phyloP scores from a whole-genome alignment of 2,113 vertebrate genomes.

The Paramisgurnus dabryanus region DNA sequence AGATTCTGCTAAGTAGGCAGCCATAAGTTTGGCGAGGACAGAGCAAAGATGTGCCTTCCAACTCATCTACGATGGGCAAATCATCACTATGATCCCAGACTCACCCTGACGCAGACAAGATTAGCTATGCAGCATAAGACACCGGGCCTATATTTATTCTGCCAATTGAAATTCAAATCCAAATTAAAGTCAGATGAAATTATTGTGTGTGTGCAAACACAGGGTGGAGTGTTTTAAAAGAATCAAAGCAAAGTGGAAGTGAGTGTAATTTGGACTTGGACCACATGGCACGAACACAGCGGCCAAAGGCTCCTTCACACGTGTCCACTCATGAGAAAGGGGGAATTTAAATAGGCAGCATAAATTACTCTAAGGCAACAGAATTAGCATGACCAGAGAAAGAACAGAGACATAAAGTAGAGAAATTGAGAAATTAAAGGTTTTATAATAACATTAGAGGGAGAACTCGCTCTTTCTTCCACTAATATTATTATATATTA shows the following conservation, averaged over 20 bases:
- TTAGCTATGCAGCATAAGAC: neutral
- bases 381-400: neutral
- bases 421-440: neutral
- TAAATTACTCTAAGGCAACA: neutral
- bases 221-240: neutral
- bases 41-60: neutral
- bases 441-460: no score
- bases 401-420: neutral
- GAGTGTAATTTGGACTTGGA: constrained; percentile 20
- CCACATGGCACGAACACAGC: constrained; percentile 21
- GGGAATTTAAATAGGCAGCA: constrained; percentile 37
- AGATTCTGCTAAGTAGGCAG: constrained; percentile 16
- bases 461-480: no score
- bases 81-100: constrained; percentile 8
- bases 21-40: neutral
- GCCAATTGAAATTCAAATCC: constrained; percentile 31
- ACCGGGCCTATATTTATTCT: constrained; percentile 18
- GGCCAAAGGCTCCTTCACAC: neutral
- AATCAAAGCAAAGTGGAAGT: constrained; percentile 12
- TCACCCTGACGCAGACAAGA: constrained; percentile 7
- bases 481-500: no score
- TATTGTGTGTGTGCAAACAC: constrained; percentile 26
- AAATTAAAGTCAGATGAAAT: constrained; percentile 2
- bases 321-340: constrained; percentile 7
- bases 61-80: constrained; percentile 24